These are phyloP conservation scores for Acleris cristana DNA, from an alignment of 2,888 invertebrate genomes.

Conservation along the genomic window DNA sequence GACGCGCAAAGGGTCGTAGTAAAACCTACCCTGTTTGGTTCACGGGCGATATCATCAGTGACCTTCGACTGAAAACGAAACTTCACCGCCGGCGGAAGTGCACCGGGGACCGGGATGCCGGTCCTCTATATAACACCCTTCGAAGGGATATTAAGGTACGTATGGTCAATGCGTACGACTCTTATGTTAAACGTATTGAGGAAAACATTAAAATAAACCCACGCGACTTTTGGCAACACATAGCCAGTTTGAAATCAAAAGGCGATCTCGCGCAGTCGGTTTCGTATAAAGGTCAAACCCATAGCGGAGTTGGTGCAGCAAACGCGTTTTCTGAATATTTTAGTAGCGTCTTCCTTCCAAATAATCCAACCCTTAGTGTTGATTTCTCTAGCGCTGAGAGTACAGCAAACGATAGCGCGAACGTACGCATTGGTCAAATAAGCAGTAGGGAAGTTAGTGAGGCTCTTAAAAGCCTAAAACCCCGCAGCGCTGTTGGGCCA, in stretches of 20 bases:
- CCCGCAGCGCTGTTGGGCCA: neutral
- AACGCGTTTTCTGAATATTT: conserved; percentile 6
- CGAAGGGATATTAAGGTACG: neutral
- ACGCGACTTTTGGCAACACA: neutral
- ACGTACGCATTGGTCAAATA: neutral
- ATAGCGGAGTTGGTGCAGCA: neutral
- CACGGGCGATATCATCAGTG: neutral
- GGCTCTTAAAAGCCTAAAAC: neutral
- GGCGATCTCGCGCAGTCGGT: neutral
- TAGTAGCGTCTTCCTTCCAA: neutral
- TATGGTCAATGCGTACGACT: neutral
- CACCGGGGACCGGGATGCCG: neutral
- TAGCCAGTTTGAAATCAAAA: conserved; percentile 8
- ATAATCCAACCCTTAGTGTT: neutral
- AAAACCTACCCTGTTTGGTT: neutral
- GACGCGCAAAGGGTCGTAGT: neutral
- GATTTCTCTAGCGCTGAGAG: neutral
- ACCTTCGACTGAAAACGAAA: neutral
- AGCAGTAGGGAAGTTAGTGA: neutral
- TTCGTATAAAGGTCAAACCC: neutral
- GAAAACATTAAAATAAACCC: neutral
- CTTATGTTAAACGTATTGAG: neutral
- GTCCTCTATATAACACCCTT: neutral
- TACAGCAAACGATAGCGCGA: neutral
- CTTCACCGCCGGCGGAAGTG: neutral